phyloP scores from a whole-genome alignment of 2,797 vertebrate species.

The Sebastes iracundus region DNA sequence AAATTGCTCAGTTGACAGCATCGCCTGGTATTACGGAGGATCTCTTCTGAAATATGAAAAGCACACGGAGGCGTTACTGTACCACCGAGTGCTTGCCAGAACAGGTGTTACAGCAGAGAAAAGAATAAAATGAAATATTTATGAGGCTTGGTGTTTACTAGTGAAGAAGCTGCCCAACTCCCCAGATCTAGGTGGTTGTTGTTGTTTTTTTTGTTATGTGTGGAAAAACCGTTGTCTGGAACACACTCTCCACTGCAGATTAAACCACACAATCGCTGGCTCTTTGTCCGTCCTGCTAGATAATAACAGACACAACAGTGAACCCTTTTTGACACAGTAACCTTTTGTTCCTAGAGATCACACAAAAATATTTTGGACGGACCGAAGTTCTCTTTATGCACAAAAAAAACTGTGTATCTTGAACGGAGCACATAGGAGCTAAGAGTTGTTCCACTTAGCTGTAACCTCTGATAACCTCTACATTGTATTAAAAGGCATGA shows the following conservation, averaged over 20 bases:
- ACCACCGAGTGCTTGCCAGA: slow-evolving; percentile 51
- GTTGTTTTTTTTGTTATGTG: slow-evolving; percentile 18
- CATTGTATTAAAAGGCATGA: slow-evolving; percentile 30
- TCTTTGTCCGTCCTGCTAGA: slow-evolving; percentile 1
- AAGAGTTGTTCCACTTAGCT: slow-evolving; percentile 13
- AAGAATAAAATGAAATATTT: slow-evolving; percentile 72
- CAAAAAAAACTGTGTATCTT: neutral
- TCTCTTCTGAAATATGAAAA: slow-evolving; percentile 54
- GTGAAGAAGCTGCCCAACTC: slow-evolving; percentile 51
- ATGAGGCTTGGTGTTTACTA: slow-evolving; percentile 68
- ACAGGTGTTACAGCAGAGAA: slow-evolving; percentile 72
- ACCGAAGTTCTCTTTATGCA: neutral
- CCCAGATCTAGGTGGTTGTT: slow-evolving; percentile 13
- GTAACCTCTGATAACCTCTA: slow-evolving; percentile 33
- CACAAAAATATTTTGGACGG: slow-evolving; percentile 16
- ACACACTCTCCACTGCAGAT: slow-evolving; percentile 35
- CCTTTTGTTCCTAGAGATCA: slow-evolving; percentile 26
- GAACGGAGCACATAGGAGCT: slow-evolving; percentile 9
- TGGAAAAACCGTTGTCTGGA: slow-evolving; percentile 36
- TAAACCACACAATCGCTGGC: slow-evolving; percentile 31
- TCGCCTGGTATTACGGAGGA: slow-evolving; percentile 23
- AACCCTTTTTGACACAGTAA: slow-evolving; percentile 28
- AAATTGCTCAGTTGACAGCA: slow-evolving; percentile 44
- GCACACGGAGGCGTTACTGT: slow-evolving; percentile 44
- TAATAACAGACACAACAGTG: slow-evolving; percentile 32